Base-by-base conservation (phyloP, 2,113 vertebrate genomes). In the Poicephalus gulielmi region DNA sequence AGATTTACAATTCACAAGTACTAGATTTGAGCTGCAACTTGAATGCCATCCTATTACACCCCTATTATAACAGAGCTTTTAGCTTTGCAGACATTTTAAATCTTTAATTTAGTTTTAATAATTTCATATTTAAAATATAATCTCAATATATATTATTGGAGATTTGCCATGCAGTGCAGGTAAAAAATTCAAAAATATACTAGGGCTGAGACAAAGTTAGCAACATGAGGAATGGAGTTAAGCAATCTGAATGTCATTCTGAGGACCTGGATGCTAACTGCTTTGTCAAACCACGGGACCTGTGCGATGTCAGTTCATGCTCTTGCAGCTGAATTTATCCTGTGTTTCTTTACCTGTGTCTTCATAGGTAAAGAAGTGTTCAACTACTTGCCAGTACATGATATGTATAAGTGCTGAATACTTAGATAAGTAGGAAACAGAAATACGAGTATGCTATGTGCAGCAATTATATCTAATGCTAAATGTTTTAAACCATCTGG, bases 361-460 rank as follows among this genome's bases (percentile, higher is more conserved):
- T 28, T 64, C 49, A 33, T 31, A 22, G 22, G 17, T 9, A 43
- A 0, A 17, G 17, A 47, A 60, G 27, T 17, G 19, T 15, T 47
- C 13, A 17, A 10, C 47, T 12, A n/a, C n/a, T 10, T 15, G 43
- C 15, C 60, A 71, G 41, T 10, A 18, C 8, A 4, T 3, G 33
- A 11, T 4, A 17, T 2, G 19, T 0, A 0, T 13, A 44, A 44
- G 24, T 23, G 33, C 49, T 10, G 33, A 63, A 73, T 13, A 30
- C 22, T 30, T 31, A 12, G 2, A 18, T 25, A 43, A 12, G 12
- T 2, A 30, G 47, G 52, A 24, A 62, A 28, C 37, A 28, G 55
- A 31, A 70, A 53, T 0, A 24, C 41, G 41, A 49, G 19, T 17
- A 5, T 27, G 52, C 55, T 4, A 24, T 0, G 0, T 3, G 11